These are phyloP conservation scores for Lasioglossum oenotherae DNA, from an alignment of 2,888 invertebrate species.

Conservation along the genomic window DNA sequence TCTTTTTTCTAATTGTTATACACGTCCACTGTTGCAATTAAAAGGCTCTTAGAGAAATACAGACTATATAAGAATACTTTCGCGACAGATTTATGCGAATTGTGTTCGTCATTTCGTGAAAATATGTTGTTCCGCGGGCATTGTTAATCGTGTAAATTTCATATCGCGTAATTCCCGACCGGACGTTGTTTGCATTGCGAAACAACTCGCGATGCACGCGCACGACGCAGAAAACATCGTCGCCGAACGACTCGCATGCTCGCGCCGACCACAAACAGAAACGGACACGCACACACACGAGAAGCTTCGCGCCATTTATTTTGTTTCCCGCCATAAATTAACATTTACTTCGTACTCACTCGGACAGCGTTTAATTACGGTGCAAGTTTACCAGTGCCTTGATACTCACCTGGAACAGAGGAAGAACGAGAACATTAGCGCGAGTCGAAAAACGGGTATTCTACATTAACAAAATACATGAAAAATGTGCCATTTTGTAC, in stretches of 20 bases:
- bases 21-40: background rate
- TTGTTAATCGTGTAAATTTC: slow-evolving; percentile 22
- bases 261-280: background rate
- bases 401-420: slow-evolving; percentile 48
- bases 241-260: background rate
- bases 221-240: background rate
- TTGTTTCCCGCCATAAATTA: slow-evolving; percentile 7
- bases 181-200: slow-evolving; percentile 4
- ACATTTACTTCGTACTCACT: slow-evolving; percentile 45
- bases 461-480: background rate
- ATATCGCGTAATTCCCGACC: slow-evolving; percentile 11
- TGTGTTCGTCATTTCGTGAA: background rate
- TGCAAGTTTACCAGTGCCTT: background rate
- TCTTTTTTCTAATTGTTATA: background rate
- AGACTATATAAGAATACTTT: background rate
- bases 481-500: background rate
- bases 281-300: background rate
- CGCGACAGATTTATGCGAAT: slow-evolving; percentile 1
- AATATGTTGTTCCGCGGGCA: background rate
- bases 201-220: slow-evolving; percentile 2
- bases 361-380: slow-evolving; percentile 15
- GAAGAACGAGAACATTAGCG: background rate
- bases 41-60: background rate
- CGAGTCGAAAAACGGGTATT: background rate
- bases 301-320: slow-evolving; percentile 11